Base-by-base conservation (phyloP, 2,888 invertebrate species). In the Hymenopus coronatus region DNA sequence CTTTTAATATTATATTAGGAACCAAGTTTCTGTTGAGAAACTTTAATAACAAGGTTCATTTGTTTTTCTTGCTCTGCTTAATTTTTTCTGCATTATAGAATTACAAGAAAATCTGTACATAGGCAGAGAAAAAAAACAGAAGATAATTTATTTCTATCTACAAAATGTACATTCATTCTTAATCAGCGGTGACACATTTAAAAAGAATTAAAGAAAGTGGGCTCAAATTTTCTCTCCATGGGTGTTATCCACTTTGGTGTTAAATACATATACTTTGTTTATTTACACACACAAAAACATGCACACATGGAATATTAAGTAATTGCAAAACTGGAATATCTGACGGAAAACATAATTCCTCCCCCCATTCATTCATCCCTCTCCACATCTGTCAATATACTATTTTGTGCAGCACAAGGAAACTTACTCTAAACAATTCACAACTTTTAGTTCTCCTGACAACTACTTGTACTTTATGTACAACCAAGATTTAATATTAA, bases 1-100 rank as follows among this genome's bases (percentile, higher is more conserved):
- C 89, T 88, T 40, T 54, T 85, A 87, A 89, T 84, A 90, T 90
- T 90, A 90, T 90, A 90, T 90, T 90, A 90, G 90, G 90, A 90
- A 90, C 90, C 89, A 89, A 90, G 89, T 89, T 89, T 87, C 87
- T 88, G 88, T 89, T 85, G 84, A 88, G 83, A 88, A 83, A 82
- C 87, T 88, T 46, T 87, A n/a, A n/a, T n/a, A 87, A 88, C 88
- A 89, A 70, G 54, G 54, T 54, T 54, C 54, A n/a, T 54, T 54
- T 54, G 15, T 54, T 54, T 70, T 70, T 15, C 20, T 70, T 25
- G 54, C 54, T 70, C 33, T 83, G 87, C 83, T 82, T 25, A 81
- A 82, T 14, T 33, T 87, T 87, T 40, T 40, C 82, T 85, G 88
- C 87, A 85, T 84, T 83, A 25, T 82, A 83, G 82, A 46, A 87